These are phyloP conservation scores for Dicyrtomina minuta DNA, from an alignment of 2,888 invertebrate genomes.

Conservation along the genomic window DNA sequence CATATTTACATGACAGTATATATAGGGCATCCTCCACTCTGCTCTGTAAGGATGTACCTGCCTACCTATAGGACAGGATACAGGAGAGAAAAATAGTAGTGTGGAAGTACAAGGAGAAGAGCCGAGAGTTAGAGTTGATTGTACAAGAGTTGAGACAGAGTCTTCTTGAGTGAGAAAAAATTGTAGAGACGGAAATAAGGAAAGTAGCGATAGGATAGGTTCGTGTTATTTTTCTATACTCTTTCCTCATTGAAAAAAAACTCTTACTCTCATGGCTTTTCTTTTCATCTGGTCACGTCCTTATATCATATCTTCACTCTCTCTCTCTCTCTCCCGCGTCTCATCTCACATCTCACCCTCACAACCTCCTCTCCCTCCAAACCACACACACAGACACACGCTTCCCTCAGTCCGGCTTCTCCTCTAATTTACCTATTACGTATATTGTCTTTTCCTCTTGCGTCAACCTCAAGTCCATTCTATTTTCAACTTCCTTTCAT, in stretches of 20 bases:
- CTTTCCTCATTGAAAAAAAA: conserved; percentile 20
- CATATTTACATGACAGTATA: too few species aligned
- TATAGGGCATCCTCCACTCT: too few species aligned
- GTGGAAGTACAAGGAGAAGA: neutral
- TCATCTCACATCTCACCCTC: conserved; percentile 6
- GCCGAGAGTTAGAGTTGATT: neutral
- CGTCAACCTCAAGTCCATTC: too few species aligned
- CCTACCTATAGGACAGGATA: too few species aligned
- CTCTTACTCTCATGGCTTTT: conserved; percentile 18
- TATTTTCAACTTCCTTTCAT: too few species aligned
- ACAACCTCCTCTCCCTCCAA: neutral
- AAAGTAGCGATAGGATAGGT: neutral
- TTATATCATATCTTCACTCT: conserved; percentile 16
- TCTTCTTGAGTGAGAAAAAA: too few species aligned
- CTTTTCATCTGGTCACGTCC: conserved; percentile 31
- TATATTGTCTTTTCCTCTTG: too few species aligned
- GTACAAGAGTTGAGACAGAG: too few species aligned
- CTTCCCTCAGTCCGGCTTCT: neutral
- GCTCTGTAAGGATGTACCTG: too few species aligned
- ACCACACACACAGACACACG: neutral
- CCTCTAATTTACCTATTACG: neutral
- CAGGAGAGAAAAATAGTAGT: too few species aligned
- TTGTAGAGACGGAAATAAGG: neutral
- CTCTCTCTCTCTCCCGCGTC: neutral
- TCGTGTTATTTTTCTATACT: neutral